A percentile compares a stretch with the other conserved stretches of the same genome.
Evolutionary conservation across 2,113 vertebrate genomes (phyloP).

Genomic region (Potamarius usumacintae): DNA sequence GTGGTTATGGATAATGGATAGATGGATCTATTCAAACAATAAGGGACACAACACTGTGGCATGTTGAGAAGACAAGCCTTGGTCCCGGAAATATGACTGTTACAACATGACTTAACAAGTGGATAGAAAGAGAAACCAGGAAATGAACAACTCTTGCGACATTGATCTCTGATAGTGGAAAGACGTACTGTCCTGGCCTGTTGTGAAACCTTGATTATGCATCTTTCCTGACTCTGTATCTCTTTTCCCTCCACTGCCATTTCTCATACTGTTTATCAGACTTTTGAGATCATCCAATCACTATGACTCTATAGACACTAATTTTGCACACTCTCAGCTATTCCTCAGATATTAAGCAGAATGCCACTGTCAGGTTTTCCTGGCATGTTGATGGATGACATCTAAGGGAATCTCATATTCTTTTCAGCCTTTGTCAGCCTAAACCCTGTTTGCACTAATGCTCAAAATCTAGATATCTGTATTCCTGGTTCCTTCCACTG

Average conservation of each 20-base stretch:
- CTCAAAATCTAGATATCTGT: constrained; percentile 44
- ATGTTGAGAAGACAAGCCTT: no score
- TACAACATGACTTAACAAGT: no score
- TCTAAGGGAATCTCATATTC: constrained; percentile 24
- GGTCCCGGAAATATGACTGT: no score
- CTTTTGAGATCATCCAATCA: background rate
- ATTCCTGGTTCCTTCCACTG: constrained; percentile 24
- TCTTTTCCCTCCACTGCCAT: background rate
- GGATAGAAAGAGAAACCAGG: background rate
- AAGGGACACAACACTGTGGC: no score
- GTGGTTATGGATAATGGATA: no score
- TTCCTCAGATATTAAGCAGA: constrained; percentile 8
- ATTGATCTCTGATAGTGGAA: background rate
- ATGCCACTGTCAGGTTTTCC: background rate
- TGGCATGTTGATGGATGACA: constrained; percentile 35
- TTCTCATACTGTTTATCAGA: background rate
- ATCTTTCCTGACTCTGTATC: background rate
- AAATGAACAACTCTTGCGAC: background rate
- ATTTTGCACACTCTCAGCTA: constrained; percentile 13
- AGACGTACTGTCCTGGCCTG: background rate
- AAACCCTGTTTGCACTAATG: constrained; percentile 48
- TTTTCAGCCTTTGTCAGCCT: constrained; percentile 36
- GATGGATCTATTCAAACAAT: no score
- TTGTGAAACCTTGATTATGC: background rate
- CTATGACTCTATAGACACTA: constrained; percentile 17